A percentile compares a stretch with the other conserved stretches of the same genome.
Evolutionary conservation across 2,797 vertebrate genomes (phyloP).

Genomic region (Eulemur albifrons): DNA sequence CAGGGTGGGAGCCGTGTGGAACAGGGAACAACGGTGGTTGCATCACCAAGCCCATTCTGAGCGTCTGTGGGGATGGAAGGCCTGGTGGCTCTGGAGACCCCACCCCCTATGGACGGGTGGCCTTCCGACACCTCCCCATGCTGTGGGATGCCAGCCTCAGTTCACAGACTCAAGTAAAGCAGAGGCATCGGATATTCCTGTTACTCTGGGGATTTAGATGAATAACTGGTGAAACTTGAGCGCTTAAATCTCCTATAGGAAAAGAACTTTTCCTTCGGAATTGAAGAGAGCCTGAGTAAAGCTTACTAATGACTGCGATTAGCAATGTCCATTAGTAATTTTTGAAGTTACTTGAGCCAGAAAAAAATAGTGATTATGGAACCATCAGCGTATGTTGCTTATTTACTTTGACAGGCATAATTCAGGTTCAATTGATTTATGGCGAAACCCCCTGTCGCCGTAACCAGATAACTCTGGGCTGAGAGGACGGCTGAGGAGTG

Average conservation of each 20-base stretch:
- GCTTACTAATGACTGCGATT: not conserved
- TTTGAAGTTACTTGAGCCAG: constrained; percentile 24
- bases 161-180: not conserved
- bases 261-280: not conserved
- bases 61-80: not conserved
- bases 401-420: not conserved
- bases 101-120: too few species aligned
- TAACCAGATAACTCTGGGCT: not conserved
- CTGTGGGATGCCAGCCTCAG: too few species aligned
- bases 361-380: not conserved
- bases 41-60: not conserved
- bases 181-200: not conserved
- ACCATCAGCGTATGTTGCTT: not conserved
- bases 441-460: not conserved
- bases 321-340: not conserved
- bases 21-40: not conserved
- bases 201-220: not conserved
- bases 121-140: not conserved
- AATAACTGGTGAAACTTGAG: not conserved
- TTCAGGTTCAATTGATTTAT: not conserved
- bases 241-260: not conserved
- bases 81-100: accelerated
- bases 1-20: not conserved
- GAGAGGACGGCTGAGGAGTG: not conserved
- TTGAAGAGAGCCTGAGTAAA: not conserved